phyloP scores from a whole-genome alignment of 2,113 vertebrate species.

The Silurus meridionalis region DNA sequence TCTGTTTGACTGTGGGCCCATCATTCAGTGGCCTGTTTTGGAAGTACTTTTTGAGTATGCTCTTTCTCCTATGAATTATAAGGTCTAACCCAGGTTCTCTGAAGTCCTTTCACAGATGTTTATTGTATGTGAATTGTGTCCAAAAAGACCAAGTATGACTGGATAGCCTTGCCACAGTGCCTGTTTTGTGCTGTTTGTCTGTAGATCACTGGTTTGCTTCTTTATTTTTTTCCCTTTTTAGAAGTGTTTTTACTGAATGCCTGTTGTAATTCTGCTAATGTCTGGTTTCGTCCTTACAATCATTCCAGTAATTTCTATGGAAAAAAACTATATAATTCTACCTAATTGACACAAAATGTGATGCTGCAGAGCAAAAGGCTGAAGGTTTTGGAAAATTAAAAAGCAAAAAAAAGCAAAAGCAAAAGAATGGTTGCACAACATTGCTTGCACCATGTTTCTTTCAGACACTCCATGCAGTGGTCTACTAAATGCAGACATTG shows the following conservation, averaged over 20 bases:
- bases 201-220: not conserved
- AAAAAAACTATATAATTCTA: not conserved
- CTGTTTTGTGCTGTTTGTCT: not conserved
- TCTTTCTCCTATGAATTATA: conserved; percentile 36
- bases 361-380: not conserved
- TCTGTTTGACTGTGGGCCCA: conserved; percentile 16
- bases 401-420: too few relatives aligned
- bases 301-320: not conserved
- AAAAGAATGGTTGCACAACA: too few relatives aligned
- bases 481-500: not conserved
- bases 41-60: conserved; percentile 10
- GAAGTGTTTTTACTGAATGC: not conserved
- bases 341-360: not conserved
- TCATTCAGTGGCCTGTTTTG: conserved; percentile 30
- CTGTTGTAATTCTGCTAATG: not conserved
- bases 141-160: conserved; percentile 13
- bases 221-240: not conserved
- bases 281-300: not conserved
- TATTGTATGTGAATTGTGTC: conserved; percentile 4
- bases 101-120: conserved; percentile 32
- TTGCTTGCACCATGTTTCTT: not conserved
- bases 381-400: not conserved
- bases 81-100: conserved; percentile 36
- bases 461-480: not conserved
- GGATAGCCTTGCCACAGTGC: not conserved